Evolutionary conservation across 1,140 invertebrate genomes (phyloP), one percentile per base, ranked within the genome.

Genomic region (Caenorhabditis latens): DNA sequence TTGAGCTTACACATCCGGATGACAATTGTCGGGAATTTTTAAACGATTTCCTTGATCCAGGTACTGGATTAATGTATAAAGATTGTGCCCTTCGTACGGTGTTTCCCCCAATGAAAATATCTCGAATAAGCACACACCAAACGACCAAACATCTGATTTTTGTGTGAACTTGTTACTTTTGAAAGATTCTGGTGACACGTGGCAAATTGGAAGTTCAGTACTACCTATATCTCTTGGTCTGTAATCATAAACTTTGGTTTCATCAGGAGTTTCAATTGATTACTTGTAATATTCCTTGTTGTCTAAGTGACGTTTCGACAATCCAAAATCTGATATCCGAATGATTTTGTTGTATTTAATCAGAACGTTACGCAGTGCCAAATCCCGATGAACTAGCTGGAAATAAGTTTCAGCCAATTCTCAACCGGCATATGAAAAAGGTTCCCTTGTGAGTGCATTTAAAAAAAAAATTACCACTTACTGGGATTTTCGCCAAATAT

Each of bases 71-170:
- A 71, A 53, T 14, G 11, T 16, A 16, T 5, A 14, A 8, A 0
- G 5, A 53, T 11, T 53, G 0, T 53, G 11, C 11, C 19, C 24
- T 46, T 16, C 4, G 19, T 71, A 71, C 0, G 42, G 42, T 71
- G 2, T 19, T 32, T 71, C 9, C 46, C 65, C 65, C 42, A 71
- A 43, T 43, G 65, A 71, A n/a, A 71, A 71, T n/a, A 71, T 71
- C 19, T 71, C 65, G 46, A 16, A 71, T 7, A 71, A 21, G 19
- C 65, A 43, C 4, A 71, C 65, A 43, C 65, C 65, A 46, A 19
- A 71, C 11, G 65, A 71, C 65, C 65, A 71, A 13, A 71, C 42
- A 46, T 71, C 65, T n/a, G 65, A 71, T 46, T 71, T 71, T 43
- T 71, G 40, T 4, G 40, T 71, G 65, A 43, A 71, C 19, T 71